These are phyloP conservation scores for Apostichopus parvimensis DNA, from an alignment of 35 echinoderm and acorn worm species.

Conservation along the genomic window DNA sequence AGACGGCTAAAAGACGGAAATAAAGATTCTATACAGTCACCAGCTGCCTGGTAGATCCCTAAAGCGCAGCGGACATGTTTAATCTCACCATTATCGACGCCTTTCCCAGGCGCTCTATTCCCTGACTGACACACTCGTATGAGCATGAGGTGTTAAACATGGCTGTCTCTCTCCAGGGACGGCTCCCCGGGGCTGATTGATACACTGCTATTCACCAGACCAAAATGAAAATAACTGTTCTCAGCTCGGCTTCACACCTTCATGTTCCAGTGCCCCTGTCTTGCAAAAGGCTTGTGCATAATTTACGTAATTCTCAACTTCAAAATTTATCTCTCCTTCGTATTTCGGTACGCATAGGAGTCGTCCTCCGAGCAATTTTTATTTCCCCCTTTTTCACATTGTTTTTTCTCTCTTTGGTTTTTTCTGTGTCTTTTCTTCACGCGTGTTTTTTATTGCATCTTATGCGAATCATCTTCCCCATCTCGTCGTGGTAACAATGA, in stretches of 20 bases:
- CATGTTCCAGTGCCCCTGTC: slow-evolving; percentile 53
- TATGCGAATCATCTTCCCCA: too few species aligned
- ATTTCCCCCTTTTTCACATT: neutral
- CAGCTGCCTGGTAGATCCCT: slow-evolving; percentile 28
- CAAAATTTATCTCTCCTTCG: slow-evolving; percentile 20
- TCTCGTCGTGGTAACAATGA: too few species aligned
- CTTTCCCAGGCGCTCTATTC: slow-evolving; percentile 30
- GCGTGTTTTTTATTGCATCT: too few species aligned
- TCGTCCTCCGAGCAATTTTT: neutral
- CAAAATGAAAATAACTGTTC: slow-evolving; percentile 59
- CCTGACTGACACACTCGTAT: slow-evolving; percentile 61
- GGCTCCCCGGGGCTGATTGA: slow-evolving; percentile 55
- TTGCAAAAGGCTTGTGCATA: slow-evolving; percentile 63
- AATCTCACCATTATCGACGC: slow-evolving; percentile 42
- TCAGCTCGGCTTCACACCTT: slow-evolving; percentile 51
- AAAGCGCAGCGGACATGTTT: slow-evolving; percentile 39
- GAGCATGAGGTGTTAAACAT: slow-evolving; percentile 64
- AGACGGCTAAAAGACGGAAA: neutral
- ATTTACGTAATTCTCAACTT: slow-evolving; percentile 55
- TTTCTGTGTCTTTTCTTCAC: neutral
- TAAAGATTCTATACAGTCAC: neutral
- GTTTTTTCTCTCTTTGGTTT: neutral
- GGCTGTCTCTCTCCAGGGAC: slow-evolving; percentile 38
- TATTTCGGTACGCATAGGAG: slow-evolving; percentile 22
- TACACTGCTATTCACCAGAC: slow-evolving; percentile 54